Conservation (phyloP, 1,140 invertebrate species). For the Samia ricini region DNA sequence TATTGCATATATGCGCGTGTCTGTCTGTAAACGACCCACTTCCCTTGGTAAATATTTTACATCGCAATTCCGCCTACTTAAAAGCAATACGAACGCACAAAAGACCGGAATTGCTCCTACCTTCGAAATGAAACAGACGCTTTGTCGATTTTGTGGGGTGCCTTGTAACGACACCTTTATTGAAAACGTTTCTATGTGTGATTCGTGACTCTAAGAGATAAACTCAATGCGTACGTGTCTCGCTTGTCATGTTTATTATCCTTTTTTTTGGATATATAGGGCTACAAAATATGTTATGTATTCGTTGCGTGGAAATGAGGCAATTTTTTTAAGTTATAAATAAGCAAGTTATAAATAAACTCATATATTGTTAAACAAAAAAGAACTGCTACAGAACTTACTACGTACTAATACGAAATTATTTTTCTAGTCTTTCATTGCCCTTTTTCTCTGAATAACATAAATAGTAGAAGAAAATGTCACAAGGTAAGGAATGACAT, state of each 20-base stretch:
- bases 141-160: constrained; percentile 48
- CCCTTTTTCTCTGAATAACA: no score
- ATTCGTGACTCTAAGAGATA: constrained; percentile 27
- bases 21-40: constrained; percentile 4
- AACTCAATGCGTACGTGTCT: constrained; percentile 16
- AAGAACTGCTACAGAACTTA: no score
- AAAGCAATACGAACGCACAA: constrained; percentile 54
- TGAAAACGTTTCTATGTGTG: constrained; percentile 35
- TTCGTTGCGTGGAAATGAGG: no score
- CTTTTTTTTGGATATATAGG: constrained; percentile 10
- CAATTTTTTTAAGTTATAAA: no score
- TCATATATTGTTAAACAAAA: no score
- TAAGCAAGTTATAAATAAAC: no score
- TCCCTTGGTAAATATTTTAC: constrained; percentile 17
- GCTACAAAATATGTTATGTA: no score
- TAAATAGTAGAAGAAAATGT: no score
- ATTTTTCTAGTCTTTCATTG: no score
- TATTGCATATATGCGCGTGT: background rate
- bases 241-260: constrained; percentile 14
- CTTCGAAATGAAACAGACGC: constrained; percentile 57
- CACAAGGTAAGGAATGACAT: no score
- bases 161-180: constrained; percentile 49
- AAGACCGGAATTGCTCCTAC: constrained; percentile 57
- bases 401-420: no score
- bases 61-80: constrained; percentile 45